A percentile compares a stretch with the other conserved stretches of the same genome.
phyloP scores from a whole-genome alignment of 1,140 invertebrate species.

The Hyles vespertilio region DNA sequence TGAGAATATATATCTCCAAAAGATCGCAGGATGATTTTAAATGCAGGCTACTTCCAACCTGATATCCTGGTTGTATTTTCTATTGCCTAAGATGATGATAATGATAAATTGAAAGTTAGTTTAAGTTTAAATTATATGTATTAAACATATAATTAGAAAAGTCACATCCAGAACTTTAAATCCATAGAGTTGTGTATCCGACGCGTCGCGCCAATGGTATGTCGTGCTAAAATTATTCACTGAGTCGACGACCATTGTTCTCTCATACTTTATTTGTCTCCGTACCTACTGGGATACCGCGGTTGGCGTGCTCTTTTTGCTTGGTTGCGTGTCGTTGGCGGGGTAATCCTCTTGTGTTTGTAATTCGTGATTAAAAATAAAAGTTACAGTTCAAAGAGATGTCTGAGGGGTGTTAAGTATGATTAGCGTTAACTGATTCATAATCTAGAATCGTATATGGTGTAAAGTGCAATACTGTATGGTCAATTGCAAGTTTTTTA shows the following conservation, averaged over 20 bases:
- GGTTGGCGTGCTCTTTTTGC: constrained; percentile 28
- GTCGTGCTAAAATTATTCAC: constrained; percentile 64
- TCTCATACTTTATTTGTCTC: constrained; percentile 62
- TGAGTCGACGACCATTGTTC: constrained; percentile 57
- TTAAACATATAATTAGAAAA: too few species aligned
- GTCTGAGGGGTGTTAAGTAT: background rate
- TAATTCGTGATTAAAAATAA: constrained; percentile 48
- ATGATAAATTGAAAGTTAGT: too few species aligned
- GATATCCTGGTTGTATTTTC: too few species aligned
- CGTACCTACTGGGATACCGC: constrained; percentile 7
- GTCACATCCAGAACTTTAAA: constrained; percentile 11
- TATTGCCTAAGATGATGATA: too few species aligned
- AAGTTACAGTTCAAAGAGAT: constrained; percentile 34
- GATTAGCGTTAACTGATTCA: too few species aligned
- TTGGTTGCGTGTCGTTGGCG: constrained; percentile 33
- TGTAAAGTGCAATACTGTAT: too few species aligned
- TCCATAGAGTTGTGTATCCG: constrained; percentile 29
- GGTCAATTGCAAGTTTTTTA: too few species aligned
- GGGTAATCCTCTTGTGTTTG: constrained; percentile 36
- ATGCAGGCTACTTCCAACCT: too few species aligned
- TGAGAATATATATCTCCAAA: too few species aligned
- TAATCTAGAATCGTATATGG: too few species aligned
- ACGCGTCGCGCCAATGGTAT: constrained; percentile 39
- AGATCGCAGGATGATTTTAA: too few species aligned
- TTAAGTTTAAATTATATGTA: too few species aligned